Evolutionary conservation across 2,797 vertebrate species (phyloP), one percentile per base, ranked within the genome.

Genomic region (Neoniphon sammara): DNA sequence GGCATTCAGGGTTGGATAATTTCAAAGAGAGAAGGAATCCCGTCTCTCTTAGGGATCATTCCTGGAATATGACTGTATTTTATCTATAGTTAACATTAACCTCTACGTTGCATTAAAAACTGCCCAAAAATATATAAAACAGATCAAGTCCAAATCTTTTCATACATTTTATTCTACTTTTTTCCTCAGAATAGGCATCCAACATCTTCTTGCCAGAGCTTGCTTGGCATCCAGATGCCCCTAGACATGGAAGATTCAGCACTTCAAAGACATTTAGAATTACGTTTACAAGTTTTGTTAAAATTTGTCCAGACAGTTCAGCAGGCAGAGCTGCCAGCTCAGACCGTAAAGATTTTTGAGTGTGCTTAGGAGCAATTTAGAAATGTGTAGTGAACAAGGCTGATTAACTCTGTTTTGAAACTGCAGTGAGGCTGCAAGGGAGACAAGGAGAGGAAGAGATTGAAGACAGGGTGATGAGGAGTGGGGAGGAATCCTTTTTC

Each of bases 331-430:
- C 44, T 59, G 53, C 21, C 36, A 34, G 17, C 50, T 42, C 55
- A 20, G 36, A 17, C 61, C 30, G 14, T 49, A 27, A 30, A 52
- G 27, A 15, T 67, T 61, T 74, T 12, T 18, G 39, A 14, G 55
- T 63, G 30, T 44, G 12, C 12, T 46, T 18, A 9, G 31, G 14
- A 31, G 20, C 11, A 23, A n/a, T 36, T 23, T 62, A 39, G 60
- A 66, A 55, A 59, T 62, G n/a, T 59, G 12, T 12, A 18, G 27
- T 14, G 31, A 54, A 36, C 25, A 36, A 4, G 31, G 49, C 44
- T 70, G 42, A 39, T 71, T 72, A 60, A 66, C 66, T 78, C 70
- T 44, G 65, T 71, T 61, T 55, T 44, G 7, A 23, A 60, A 25
- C 56, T 67, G 27, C 30, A 23, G 23, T 58, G 73, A 70, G 60